Percentiles rank a stretch among this genome's conserved stretches.
These are phyloP conservation scores for Drosophila ohnishii DNA, from an alignment of 1,140 invertebrate genomes.

Conservation along the genomic window DNA sequence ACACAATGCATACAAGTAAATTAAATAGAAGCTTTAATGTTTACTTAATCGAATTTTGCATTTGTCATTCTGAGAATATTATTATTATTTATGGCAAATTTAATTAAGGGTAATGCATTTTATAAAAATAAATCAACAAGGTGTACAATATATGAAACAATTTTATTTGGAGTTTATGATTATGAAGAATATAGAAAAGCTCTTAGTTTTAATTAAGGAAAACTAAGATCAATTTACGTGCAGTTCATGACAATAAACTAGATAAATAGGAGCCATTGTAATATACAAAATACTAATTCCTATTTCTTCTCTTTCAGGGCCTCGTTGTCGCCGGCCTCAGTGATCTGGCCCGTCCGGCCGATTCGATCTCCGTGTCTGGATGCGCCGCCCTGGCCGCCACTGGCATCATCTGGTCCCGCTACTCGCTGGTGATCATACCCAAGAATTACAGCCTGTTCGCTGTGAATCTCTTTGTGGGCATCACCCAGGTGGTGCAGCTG, in stretches of 20 bases:
- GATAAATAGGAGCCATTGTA: background rate
- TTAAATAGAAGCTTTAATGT: background rate
- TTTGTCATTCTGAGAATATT: background rate
- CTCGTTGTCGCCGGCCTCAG: constrained; percentile 96
- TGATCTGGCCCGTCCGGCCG: constrained; percentile 94
- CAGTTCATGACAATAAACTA: background rate
- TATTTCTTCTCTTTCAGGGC: constrained; percentile 84
- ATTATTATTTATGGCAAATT: background rate
- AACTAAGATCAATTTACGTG: background rate
- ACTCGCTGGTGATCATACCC: constrained; percentile 79
- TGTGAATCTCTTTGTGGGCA: constrained; percentile 79
- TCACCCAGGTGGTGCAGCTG: constrained; percentile 72
- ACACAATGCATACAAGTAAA: background rate
- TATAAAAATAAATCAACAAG: no score
- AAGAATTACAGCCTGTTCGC: constrained; percentile 80
- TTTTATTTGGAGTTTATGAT: no score
- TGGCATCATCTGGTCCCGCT: constrained; percentile 79
- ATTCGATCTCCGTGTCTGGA: constrained; percentile 94
- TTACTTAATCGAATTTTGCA: background rate
- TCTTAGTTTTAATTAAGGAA: background rate
- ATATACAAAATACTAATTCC: background rate
- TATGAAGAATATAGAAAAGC: background rate
- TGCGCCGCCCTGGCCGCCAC: constrained; percentile 90
- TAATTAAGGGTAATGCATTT: no score
- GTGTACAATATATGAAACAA: no score